These are phyloP conservation scores for Aethes cnicana DNA, from an alignment of 2,888 invertebrate genomes.

Conservation along the genomic window DNA sequence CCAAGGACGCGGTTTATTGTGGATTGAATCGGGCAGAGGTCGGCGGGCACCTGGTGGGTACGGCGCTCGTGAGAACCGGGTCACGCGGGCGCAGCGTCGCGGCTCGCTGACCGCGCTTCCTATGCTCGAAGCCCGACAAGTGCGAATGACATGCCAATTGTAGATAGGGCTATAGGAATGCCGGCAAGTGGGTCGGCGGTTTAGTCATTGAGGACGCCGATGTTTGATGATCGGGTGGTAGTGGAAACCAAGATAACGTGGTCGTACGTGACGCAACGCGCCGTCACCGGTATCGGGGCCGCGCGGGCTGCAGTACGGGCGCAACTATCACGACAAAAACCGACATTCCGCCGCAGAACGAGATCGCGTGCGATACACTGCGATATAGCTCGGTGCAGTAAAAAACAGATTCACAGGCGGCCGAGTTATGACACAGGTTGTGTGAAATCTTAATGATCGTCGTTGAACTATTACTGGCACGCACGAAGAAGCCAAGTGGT, in stretches of 20 bases:
- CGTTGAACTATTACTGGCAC: conserved; percentile 5
- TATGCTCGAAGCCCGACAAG: conserved; percentile 32
- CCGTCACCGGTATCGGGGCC: conserved; percentile 31
- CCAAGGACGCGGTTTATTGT: conserved; percentile 55
- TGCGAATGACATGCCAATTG: conserved; percentile 5
- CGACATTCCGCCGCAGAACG: conserved; percentile 58
- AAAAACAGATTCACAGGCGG: conserved; percentile 22
- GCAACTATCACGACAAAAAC: conserved; percentile 54
- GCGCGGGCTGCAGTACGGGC: conserved; percentile 30
- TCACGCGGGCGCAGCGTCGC: conserved; percentile 71
- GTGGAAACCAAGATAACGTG: conserved; percentile 20
- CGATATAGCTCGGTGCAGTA: conserved; percentile 15
- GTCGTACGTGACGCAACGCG: conserved; percentile 47
- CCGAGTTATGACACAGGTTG: conserved; percentile 27
- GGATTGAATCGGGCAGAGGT: conserved; percentile 43
- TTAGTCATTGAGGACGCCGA: not conserved
- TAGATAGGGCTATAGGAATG: not conserved
- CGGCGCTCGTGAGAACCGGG: conserved; percentile 77
- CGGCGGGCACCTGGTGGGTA: conserved; percentile 50
- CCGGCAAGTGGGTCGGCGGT: not conserved
- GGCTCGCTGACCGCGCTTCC: conserved; percentile 59
- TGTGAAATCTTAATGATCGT: conserved; percentile 19
- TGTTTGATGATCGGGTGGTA: not conserved
- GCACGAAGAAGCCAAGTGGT: too few relatives aligned
- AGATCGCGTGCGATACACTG: conserved; percentile 55